These are phyloP conservation scores for Ceramica pisi DNA, from an alignment of 2,888 invertebrate genomes.

Conservation along the genomic window DNA sequence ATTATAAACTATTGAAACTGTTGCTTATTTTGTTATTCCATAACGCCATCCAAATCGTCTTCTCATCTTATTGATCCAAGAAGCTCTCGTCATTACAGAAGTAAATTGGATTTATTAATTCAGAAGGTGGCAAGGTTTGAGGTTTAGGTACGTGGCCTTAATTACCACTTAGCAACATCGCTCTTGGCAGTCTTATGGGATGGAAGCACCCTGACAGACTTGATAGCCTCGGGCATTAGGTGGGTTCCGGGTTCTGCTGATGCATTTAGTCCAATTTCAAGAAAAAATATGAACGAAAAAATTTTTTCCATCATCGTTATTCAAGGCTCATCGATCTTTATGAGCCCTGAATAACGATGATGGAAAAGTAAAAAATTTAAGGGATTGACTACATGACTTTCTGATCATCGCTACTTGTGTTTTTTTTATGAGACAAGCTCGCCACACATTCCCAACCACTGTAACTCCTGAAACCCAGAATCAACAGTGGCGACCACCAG, in stretches of 20 bases:
- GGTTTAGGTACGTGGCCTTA: slow-evolving; percentile 34
- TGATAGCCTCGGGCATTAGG: slow-evolving; percentile 25
- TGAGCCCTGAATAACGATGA: too few relatives aligned
- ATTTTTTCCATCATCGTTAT: too few relatives aligned
- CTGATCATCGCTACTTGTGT: too few relatives aligned
- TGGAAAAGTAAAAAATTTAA: too few relatives aligned
- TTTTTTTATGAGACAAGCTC: too few relatives aligned
- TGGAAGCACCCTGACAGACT: slow-evolving; percentile 35
- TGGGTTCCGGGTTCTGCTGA: slow-evolving; percentile 9
- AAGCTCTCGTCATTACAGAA: slow-evolving; percentile 27
- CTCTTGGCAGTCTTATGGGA: slow-evolving; percentile 40
- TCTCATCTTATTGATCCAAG: slow-evolving; percentile 12
- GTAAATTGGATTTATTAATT: slow-evolving; percentile 58
- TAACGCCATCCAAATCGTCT: background rate
- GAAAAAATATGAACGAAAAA: too few relatives aligned
- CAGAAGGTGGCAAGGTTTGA: slow-evolving; percentile 38
- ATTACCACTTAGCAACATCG: slow-evolving; percentile 49
- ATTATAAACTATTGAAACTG: background rate
- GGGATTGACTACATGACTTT: too few relatives aligned
- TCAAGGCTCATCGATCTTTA: too few relatives aligned
- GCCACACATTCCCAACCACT: too few relatives aligned
- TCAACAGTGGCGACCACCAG: too few relatives aligned
- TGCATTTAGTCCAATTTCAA: background rate
- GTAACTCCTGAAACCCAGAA: too few relatives aligned
- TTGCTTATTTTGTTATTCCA: background rate